Conservation (phyloP, 2,113 vertebrate genomes). For the Sprattus sprattus region DNA sequence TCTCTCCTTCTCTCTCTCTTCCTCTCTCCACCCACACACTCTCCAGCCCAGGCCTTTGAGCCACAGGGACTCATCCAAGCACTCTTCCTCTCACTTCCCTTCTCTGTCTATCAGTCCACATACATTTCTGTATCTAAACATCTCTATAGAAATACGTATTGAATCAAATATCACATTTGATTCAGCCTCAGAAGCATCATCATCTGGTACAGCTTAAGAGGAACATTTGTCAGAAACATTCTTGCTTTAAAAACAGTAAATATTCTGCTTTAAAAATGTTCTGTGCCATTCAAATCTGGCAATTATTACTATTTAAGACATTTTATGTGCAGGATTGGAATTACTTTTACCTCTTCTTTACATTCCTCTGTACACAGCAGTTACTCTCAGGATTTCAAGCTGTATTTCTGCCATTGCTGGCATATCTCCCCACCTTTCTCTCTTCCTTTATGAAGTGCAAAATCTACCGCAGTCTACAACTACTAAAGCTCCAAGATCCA, state of each 20-base stretch:
- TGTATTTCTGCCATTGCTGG: neutral
- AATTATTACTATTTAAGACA: too few relatives aligned
- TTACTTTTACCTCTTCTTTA: neutral
- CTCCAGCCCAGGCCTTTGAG: neutral
- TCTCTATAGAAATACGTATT: neutral
- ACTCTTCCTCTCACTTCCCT: slow-evolving; percentile 6
- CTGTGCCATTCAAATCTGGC: too few relatives aligned
- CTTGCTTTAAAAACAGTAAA: too few relatives aligned
- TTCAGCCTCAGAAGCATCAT: neutral
- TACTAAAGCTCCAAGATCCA: neutral
- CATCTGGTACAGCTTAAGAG: neutral
- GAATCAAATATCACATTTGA: neutral
- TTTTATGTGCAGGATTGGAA: neutral
- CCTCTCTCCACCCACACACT: slow-evolving; percentile 23
- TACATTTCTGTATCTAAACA: neutral
- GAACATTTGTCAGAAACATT: neutral
- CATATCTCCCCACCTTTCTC: neutral
- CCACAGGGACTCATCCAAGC: neutral
- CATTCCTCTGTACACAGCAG: neutral
- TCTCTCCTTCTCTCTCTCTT: slow-evolving; percentile 49
- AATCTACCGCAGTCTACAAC: neutral
- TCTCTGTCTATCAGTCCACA: neutral
- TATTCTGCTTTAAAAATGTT: too few relatives aligned
- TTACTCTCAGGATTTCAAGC: neutral
- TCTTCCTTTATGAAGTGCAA: neutral